Evolutionary conservation across 2,888 invertebrate species (phyloP).

Genomic region (Phengaris arion): DNA sequence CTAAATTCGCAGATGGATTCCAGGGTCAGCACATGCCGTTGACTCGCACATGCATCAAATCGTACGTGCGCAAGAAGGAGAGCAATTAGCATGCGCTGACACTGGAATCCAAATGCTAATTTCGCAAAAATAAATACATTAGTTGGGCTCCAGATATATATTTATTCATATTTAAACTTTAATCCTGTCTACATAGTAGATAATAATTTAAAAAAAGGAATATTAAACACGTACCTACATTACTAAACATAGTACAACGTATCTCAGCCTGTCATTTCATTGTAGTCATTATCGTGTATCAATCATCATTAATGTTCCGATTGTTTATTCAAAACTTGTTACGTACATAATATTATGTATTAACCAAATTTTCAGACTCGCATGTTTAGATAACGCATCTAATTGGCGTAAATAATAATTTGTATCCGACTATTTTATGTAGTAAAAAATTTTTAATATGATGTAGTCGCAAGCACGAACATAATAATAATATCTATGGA

Average conservation of each 20-base stretch:
- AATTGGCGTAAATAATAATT: neutral
- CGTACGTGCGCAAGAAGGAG: too few species aligned
- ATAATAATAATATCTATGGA: too few species aligned
- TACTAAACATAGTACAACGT: neutral
- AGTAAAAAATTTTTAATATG: too few species aligned
- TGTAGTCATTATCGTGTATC: conserved; percentile 4
- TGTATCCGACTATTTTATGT: neutral
- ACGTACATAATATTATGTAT: neutral
- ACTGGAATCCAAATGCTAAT: too few species aligned
- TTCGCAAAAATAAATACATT: too few species aligned
- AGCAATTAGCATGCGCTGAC: too few species aligned
- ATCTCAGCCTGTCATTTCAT: neutral
- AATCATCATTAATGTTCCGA: conserved; percentile 6
- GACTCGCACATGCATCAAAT: too few species aligned
- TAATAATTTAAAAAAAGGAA: neutral
- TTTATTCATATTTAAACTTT: too few species aligned
- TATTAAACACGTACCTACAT: neutral
- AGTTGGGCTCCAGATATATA: too few species aligned
- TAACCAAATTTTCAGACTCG: neutral
- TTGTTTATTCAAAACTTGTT: conserved; percentile 14
- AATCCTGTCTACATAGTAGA: neutral
- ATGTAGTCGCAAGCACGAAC: too few species aligned
- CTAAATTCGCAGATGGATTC: too few species aligned
- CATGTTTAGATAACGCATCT: neutral
- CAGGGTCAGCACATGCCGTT: too few species aligned